Percentiles rank a stretch among this genome's conserved stretches.
Conservation (phyloP, 1,140 invertebrate species). For the Papilio machaon region DNA sequence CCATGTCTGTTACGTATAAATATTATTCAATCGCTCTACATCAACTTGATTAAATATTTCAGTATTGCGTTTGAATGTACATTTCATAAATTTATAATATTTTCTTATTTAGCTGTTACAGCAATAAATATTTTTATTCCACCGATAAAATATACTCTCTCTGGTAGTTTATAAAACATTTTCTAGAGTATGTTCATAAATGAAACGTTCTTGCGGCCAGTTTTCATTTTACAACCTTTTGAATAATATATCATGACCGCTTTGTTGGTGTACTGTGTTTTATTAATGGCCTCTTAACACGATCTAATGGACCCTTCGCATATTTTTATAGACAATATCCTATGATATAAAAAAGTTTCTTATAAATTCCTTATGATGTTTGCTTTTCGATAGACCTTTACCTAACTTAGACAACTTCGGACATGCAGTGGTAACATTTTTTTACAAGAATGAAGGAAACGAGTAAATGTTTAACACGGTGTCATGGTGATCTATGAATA, state of each 20-base stretch:
- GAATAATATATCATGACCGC: slow-evolving; percentile 57
- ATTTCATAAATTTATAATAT: slow-evolving; percentile 11
- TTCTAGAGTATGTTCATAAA: slow-evolving; percentile 54
- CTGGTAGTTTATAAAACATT: slow-evolving; percentile 40
- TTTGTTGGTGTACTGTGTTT: slow-evolving; percentile 48
- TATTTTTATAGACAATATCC: slow-evolving; percentile 32
- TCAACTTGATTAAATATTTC: slow-evolving; percentile 30
- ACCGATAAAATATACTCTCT: slow-evolving; percentile 31
- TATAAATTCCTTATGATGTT: slow-evolving; percentile 20
- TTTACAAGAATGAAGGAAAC: neutral
- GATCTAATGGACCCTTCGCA: slow-evolving; percentile 39
- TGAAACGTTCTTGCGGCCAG: slow-evolving; percentile 53
- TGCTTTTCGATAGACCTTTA: neutral
- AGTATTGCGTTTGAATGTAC: slow-evolving; percentile 18
- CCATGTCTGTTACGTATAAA: neutral
- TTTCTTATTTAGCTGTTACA: slow-evolving; percentile 19
- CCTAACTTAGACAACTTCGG: neutral
- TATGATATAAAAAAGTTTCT: neutral
- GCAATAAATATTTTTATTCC: slow-evolving; percentile 38
- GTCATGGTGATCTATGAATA: too few relatives aligned
- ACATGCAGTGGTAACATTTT: neutral
- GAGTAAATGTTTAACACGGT: neutral
- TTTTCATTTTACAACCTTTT: slow-evolving; percentile 56
- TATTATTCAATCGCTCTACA: slow-evolving; percentile 1
- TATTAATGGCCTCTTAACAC: slow-evolving; percentile 53